These are phyloP conservation scores for Theristicus caerulescens DNA, from an alignment of 2,113 vertebrate species.

Conservation along the genomic window DNA sequence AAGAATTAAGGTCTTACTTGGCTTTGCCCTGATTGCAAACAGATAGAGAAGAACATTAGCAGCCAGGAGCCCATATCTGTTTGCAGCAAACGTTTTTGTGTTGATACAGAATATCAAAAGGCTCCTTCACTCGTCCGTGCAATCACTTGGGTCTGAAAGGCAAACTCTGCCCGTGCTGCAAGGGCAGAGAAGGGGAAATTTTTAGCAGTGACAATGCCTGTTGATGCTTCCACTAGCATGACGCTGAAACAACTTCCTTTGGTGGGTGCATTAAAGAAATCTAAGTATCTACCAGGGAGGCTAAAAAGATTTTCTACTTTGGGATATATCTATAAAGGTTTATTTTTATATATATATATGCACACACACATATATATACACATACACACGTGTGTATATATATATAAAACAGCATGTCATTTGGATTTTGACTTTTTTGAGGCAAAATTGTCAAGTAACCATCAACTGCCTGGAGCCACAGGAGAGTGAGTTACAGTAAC, in stretches of 20 bases:
- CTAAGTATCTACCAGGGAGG: neutral
- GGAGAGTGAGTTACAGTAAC: neutral
- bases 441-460: neutral
- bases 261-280: neutral
- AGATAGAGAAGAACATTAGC: neutral
- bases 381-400: too few species aligned
- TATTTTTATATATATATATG: too few species aligned
- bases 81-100: neutral
- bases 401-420: neutral
- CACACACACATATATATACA: too few species aligned
- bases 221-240: neutral
- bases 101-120: constrained; percentile 1
- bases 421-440: neutral
- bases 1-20: constrained; percentile 3
- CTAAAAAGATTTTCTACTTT: neutral
- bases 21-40: constrained; percentile 4
- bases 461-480: neutral
- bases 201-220: neutral
- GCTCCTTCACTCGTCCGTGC: neutral
- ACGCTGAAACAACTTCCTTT: neutral
- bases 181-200: neutral
- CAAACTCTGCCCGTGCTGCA: neutral
- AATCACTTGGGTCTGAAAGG: neutral
- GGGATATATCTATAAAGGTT: too few species aligned
- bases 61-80: neutral